Evolutionary conservation across 2,113 vertebrate genomes (phyloP), one percentile per base, ranked within the genome.

Genomic region (Thymallus thymallus): DNA sequence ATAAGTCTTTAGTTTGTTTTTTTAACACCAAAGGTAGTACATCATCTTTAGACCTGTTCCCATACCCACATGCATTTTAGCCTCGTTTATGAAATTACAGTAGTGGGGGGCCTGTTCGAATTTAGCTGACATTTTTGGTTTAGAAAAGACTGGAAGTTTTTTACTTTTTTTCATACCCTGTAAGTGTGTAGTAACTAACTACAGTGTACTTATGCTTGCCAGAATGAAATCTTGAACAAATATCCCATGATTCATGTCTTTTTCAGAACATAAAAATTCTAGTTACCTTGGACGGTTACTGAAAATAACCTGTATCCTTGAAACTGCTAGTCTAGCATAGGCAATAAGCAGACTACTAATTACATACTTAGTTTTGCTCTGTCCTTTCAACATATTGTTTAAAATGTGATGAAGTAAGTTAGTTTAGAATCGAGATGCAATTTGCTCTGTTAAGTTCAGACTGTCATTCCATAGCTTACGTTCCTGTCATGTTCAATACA

Each of bases 221-320:
- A 63, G 41, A 5, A 48, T 72, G 29, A 74, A 74, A 70, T 12
- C 14, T 67, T 23, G 41, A 69, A 1, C 70, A 63, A 35, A 41
- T 74, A 63, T 71, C 29, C 9, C 65, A 14, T 23, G 58, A 74
- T 24, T 77, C 22, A 80, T 68, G 23, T 22, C 30, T 18, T 18
- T 65, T 12, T n/a, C 26, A 6, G 32, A n/a, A n/a, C 65, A 67
- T 67, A 41, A 41, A 41, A 18, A 6, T 9, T 67, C 0, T 14
- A 23, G n/a, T 61, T 24, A 10, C 64, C 64, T 32, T 14, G 65
- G 32, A 41, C 22, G 29, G 30, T 10, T n/a, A 20, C 23, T 69
- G 41, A 22, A 3, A 48, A 14, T 51, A 48, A 69, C 23, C 4
- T 16, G 12, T 24, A 23, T 48, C n/a, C 20, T 35, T 69, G 22